These are phyloP conservation scores for Triops cancriformis DNA, from an alignment of 1,140 invertebrate genomes.

Conservation along the genomic window DNA sequence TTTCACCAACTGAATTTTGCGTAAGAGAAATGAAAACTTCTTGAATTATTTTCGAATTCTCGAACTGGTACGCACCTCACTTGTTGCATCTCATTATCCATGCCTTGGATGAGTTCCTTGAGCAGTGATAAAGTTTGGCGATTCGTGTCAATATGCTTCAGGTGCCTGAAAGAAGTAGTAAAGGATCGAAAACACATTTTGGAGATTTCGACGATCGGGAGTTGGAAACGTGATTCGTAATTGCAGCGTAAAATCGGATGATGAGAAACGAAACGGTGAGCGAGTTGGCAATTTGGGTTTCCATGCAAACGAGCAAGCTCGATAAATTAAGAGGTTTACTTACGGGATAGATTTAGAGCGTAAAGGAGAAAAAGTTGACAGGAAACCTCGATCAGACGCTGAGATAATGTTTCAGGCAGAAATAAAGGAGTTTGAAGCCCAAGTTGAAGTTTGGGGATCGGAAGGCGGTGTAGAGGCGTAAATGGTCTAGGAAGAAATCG, in stretches of 20 bases:
- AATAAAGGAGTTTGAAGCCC: background rate
- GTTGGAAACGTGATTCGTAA: too few relatives aligned
- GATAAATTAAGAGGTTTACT: background rate
- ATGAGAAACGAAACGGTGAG: too few relatives aligned
- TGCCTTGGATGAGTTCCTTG: background rate
- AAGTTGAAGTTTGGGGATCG: background rate
- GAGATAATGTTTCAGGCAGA: background rate
- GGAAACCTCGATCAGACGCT: background rate
- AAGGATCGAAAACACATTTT: background rate
- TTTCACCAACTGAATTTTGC: too few relatives aligned
- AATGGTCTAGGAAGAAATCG: background rate
- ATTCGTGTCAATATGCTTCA: background rate
- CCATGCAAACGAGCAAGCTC: too few relatives aligned
- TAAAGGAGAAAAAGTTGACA: background rate
- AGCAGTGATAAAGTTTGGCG: background rate
- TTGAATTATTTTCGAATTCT: background rate
- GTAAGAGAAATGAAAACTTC: background rate
- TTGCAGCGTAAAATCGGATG: too few relatives aligned
- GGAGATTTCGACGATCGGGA: too few relatives aligned
- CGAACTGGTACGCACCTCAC: background rate
- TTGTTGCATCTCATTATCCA: conserved; percentile 1
- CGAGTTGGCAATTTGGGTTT: too few relatives aligned
- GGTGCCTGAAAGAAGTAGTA: background rate
- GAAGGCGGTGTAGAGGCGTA: background rate
- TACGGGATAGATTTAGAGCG: background rate